Evolutionary conservation across 2,797 vertebrate genomes (phyloP).

Genomic region (Lagocephalus sceleratus): DNA sequence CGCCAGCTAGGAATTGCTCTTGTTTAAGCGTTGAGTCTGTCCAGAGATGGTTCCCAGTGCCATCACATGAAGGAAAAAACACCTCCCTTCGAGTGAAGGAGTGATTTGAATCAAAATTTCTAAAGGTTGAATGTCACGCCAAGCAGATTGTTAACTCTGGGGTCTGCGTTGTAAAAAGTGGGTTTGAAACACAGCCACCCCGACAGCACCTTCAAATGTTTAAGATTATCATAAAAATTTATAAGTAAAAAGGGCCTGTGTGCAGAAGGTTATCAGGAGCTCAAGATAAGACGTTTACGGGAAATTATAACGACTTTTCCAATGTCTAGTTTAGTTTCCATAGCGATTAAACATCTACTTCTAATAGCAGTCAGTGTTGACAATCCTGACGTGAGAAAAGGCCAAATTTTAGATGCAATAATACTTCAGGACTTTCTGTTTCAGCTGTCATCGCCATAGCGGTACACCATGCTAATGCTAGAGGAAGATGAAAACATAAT

Average conservation of each 20-base stretch:
- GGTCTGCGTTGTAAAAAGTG: constrained; percentile 10
- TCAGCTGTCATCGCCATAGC: constrained; percentile 34
- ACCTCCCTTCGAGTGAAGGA: constrained; percentile 22
- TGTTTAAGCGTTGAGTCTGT: constrained; percentile 58
- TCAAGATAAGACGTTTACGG: constrained; percentile 21
- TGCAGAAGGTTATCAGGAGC: constrained; percentile 40
- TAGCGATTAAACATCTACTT: constrained; percentile 44
- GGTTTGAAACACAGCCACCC: background rate
- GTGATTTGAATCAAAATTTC: constrained; percentile 1
- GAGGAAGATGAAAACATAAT: constrained; percentile 27
- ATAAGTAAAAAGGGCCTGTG: constrained; percentile 6
- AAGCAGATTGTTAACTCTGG: constrained; percentile 26
- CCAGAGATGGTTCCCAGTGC: constrained; percentile 59
- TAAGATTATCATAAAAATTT: constrained; percentile 31
- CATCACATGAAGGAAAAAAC: constrained; percentile 46
- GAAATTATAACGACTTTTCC: constrained; percentile 28
- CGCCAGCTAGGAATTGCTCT: constrained; percentile 47
- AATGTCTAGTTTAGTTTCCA: constrained; percentile 41
- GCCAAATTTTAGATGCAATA: constrained; percentile 30
- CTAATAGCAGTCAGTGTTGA: constrained; percentile 21
- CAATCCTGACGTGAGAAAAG: constrained; percentile 29
- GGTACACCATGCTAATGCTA: constrained; percentile 30
- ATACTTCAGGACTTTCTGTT: constrained; percentile 35
- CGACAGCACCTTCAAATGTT: constrained; percentile 19
- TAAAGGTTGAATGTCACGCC: constrained; percentile 23